Evolutionary conservation across 2,113 vertebrate genomes (phyloP).

Genomic region (Panthera leo): DNA sequence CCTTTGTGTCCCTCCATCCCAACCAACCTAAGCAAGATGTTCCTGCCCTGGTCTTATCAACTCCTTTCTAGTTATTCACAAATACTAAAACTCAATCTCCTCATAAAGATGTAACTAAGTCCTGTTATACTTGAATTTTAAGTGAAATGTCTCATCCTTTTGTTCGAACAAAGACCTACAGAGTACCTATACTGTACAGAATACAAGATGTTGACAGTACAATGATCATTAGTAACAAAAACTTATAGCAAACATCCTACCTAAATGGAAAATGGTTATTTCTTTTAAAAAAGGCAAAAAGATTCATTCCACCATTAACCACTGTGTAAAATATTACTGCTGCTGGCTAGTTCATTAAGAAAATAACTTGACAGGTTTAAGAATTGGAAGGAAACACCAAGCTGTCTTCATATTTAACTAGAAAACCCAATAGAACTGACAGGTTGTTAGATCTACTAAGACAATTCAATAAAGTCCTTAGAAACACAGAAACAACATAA

Average conservation of each 20-base stretch:
- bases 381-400: neutral
- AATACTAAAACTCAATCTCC: constrained; percentile 18
- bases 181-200: neutral
- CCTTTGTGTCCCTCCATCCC: neutral
- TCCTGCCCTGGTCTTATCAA: neutral
- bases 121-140: neutral
- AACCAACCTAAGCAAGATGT: neutral
- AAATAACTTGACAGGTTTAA: neutral
- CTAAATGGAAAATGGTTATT: neutral
- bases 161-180: neutral
- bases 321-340: neutral
- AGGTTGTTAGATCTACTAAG: neutral
- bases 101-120: neutral
- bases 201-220: neutral
- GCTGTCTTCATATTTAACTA: neutral
- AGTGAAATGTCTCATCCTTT: neutral
- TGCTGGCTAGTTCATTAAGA: neutral
- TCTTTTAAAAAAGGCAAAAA: neutral
- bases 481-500: neutral
- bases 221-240: neutral
- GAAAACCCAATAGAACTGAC: neutral
- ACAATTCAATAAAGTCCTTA: neutral
- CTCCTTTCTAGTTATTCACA: neutral
- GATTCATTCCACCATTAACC: neutral
- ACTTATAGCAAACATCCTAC: neutral